Base-by-base conservation (phyloP, 2,113 vertebrate genomes). In the Asarcornis scutulata region DNA sequence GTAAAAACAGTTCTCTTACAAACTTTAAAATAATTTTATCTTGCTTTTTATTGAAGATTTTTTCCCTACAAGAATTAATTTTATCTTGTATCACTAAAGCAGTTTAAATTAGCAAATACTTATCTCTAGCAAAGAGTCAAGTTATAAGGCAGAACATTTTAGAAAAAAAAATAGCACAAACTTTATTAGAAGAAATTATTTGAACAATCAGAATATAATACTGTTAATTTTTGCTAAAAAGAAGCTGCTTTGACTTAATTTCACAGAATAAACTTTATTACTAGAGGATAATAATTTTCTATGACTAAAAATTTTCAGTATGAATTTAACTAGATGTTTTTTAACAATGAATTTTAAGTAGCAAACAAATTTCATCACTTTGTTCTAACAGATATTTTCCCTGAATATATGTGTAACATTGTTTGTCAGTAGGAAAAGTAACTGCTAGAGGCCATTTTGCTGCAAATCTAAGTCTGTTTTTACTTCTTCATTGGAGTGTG, bases 31-130 rank as follows among this genome's bases (percentile, higher is more conserved):
- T 58, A 0, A 32, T 62, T 95, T 95, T 46, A 66, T 89, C 58
- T 85, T 73, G 21, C 25, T 79, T 89, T 84, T 85, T 69, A 72
- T 40, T 46, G 44, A 93, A 82, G 17, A 87, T 60, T 17, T 1
- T 34, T 78, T 86, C 34, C 62, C 44, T 78, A 25, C 48, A 80
- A 52, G 6, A 91, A 73, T 83, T 80, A 81, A 81, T 87, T 87
- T 85, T 89, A 66, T 87, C 74, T 89, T 58, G 42, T 89, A 86
- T 89, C 84, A 91, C 62, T 34, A 79, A 89, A 95, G 42, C 38
- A 82, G 34, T 73, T 78, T 58, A 38, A 85, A 50, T 89, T 85
- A 89, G 58, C 74, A 79, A 82, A 87, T 79, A 81, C 44, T 93
- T 75, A 72, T 73, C 53, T 91, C 59, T 76, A 46, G 40, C 20